Evolutionary conservation across 2,797 vertebrate genomes (phyloP), one percentile per base, ranked within the genome.

Genomic region (Poeciliopsis gracilis): DNA sequence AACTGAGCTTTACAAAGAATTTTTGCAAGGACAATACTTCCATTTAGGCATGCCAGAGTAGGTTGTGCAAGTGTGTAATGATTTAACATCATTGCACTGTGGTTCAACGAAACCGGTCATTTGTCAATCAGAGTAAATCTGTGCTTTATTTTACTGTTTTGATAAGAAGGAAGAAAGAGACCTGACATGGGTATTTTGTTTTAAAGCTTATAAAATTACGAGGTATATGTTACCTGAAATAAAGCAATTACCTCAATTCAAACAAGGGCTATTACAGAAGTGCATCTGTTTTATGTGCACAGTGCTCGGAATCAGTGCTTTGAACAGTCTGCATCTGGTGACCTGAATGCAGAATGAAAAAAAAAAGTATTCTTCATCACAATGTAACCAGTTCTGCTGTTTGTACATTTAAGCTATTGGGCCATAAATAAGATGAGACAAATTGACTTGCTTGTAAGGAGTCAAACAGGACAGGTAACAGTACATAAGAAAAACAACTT

Each of bases 381-480:
- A 75, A 84, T 76, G 75, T 81, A 79, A 89, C 80, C 47, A 61
- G 73, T 76, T 13, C 5, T 72, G 77, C 80, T 84, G 84, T 89
- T 80, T 82, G 80, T 55, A 41, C 51, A 83, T 86, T 69, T 83
- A 82, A 69, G 78, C 69, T 45, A 78, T 90, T 85, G 67, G 70
- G 91, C 80, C 84, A 90, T 87, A 87, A 92, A 93, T 89, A 86
- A 81, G 84, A 89, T 85, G 77, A 90, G 85, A 87, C 81, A 87
- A 90, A 92, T 91, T 83, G 83, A 83, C 80, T 36, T 76, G 30
- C 86, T 84, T 89, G 90, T 92, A 89, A 91, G 72, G 78, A 90
- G 88, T 90, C 81, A 91, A 94, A 92, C 90, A 91, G 79, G 88
- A 95, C 91, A 94, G 91, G 94, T 94, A 94, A 93, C 87, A 92